Evolutionary conservation across 1,140 invertebrate species (phyloP), one percentile per base, ranked within the genome.

Genomic region (Conopomorpha cramerella): DNA sequence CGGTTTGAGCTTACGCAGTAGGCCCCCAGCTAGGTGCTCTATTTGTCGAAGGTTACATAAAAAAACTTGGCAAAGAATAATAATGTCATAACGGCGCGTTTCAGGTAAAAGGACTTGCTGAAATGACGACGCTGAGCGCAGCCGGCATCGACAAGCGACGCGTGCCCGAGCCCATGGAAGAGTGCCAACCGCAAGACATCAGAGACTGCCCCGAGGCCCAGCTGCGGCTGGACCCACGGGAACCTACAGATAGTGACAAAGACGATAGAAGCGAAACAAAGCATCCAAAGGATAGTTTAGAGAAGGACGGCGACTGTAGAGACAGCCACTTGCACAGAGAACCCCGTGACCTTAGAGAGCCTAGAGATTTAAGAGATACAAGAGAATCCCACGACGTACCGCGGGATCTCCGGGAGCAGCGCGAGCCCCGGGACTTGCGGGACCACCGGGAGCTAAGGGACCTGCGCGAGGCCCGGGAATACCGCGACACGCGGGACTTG

Each of bases 71-170:
- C n/a, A n/a, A n/a, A n/a, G n/a, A n/a, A n/a, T n/a, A n/a, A n/a
- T n/a, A n/a, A n/a, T n/a, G n/a, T n/a, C n/a, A n/a, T n/a, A n/a
- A n/a, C n/a, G n/a, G n/a, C n/a, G n/a, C n/a, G n/a, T 56, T 49
- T 30, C 44, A 85, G 80, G 88, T 91, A 37, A 92, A 93, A 79
- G 92, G 93, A 57, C 81, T 96, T 55, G 91, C 92, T 68, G 92
- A 95, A 79, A 93, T 92, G 89, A 92, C 89, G 52, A 89, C 89
- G 64, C 80, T 89, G 67, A 87, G 86, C 57, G 80, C 81, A 48
- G 80, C 78, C 39, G 72, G 81, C 34, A 73, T 60, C 49, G 67
- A 68, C 31, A 49, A 59, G 34, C 61, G 66, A 51, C 72, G 58
- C 49, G 67, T 72, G 39, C 47, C 64, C 30, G 71, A 76, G 58